Base-by-base conservation (phyloP, 2,113 vertebrate genomes). In the Andinoacara biseriatus region DNA sequence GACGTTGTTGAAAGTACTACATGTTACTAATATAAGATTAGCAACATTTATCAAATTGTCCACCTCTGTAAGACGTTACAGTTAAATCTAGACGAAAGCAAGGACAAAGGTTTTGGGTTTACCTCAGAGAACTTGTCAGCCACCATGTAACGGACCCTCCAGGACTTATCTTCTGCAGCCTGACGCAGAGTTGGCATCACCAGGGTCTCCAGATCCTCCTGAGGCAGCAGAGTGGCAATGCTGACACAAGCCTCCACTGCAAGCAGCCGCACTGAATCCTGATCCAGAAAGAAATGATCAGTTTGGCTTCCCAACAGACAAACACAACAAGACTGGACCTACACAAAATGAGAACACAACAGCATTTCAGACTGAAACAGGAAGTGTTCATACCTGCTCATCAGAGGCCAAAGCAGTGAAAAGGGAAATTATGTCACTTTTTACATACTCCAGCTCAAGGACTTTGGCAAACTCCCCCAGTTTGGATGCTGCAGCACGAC, bases 81-180 rank as follows among this genome's bases (percentile, higher is more conserved):
- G 58, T 72, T 31, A 18, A 75, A 61, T 11, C 10, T 49, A 1
- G 9, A 18, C 8, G 1, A 3, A 17, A 18, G 8, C 24, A 58
- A n/a, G 9, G 1, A 81, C 59, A 52, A 0, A 3, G 0, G 1
- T 15, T 2, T 4, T 10, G n/a, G 29, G 35, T 75, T 87, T 92
- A 97, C 97, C 95, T 97, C 97, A 52, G 96, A 97, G 92, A 98
- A 98, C 87, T 97, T 98, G 94, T 98, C 97, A 24, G 97, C 97
- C 31, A 97, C 97, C 97, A 98, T 98, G 87, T 98, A 98, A 78
- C 97, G 97, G 80, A 98, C 97, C 90, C 97, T 95, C 97, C 97
- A 98, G 67, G 97, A 98, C 87, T 98, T 98, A 88, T 98, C 97
- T 91, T 98, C 97, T 1, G 96, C 95, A 5, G 97, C 97, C 91